A percentile compares a stretch with the other conserved stretches of the same genome.
Evolutionary conservation across 1,140 invertebrate species (phyloP).

Genomic region (Episyrphus balteatus): DNA sequence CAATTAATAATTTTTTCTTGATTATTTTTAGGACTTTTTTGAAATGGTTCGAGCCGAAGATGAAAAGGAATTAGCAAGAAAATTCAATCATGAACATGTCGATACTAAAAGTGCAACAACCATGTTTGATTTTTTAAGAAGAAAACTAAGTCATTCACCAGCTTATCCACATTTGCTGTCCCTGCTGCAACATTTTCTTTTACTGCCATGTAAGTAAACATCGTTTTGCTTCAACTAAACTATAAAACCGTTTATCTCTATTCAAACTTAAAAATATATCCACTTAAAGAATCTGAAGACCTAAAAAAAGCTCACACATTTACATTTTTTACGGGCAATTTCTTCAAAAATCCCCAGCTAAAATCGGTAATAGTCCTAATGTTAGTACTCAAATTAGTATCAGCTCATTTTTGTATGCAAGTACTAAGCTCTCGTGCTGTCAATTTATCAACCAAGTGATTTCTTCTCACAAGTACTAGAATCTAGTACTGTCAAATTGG

Average conservation of each 20-base stretch:
- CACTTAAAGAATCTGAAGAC: too few species aligned
- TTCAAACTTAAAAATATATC: not conserved
- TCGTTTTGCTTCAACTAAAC: not conserved
- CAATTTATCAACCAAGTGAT: too few species aligned
- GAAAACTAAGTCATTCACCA: conserved; percentile 83
- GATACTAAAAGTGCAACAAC: conserved; percentile 87
- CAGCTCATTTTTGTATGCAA: too few species aligned
- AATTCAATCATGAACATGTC: conserved; percentile 84
- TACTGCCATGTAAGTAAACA: conserved; percentile 72
- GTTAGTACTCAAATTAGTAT: too few species aligned
- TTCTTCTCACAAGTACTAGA: too few species aligned
- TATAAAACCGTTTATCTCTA: not conserved
- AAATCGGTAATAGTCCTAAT: too few species aligned
- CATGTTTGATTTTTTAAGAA: conserved; percentile 88
- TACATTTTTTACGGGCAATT: too few species aligned
- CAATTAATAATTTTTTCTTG: not conserved
- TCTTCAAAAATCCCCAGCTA: too few species aligned
- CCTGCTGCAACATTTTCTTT: conserved; percentile 78
- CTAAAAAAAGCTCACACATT: too few species aligned
- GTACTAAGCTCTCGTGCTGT: too few species aligned
- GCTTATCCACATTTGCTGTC: conserved; percentile 90
- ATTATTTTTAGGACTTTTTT: conserved; percentile 66
- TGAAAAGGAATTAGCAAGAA: conserved; percentile 83
- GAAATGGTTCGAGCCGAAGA: conserved; percentile 97
- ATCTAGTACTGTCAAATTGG: too few species aligned